Evolutionary conservation across 2,888 invertebrate genomes (phyloP), one percentile per base, ranked within the genome.

Genomic region (Cryptocephalus primarius): DNA sequence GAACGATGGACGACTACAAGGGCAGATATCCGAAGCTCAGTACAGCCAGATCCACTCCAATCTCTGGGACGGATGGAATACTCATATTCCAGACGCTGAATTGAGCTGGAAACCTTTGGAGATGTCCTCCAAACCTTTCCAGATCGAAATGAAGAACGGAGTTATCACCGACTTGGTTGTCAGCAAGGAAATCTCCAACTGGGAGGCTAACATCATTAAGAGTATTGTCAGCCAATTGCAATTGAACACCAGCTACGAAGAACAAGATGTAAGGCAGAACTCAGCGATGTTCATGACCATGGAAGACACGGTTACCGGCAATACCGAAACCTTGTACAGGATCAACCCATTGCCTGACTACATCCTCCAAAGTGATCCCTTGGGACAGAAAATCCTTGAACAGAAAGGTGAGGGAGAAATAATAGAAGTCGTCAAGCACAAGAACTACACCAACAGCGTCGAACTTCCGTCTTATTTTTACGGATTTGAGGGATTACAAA

Each of bases 301-400:
- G 80, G 85, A 86, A 68, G 75, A 79, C 54, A 78, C 83, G 38
- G 78, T 85, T 31, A 78, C 80, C 42, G 86, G 86, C 42, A 76
- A 78, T 63, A 82, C 82, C 56, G 82, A 83, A 58, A 80, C 80
- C 13, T 60, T 78, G 13, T 86, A 86, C 67, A 75, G 83, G 42
- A 75, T 85, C 40, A 74, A 75, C 11, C 78, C 78, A 9, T 67
- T 83, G 43, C 72, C 78, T 8, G 68, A 77, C 22, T 75, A 76
- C 60, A 68, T 77, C 62, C 66, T 78, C 41, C 72, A 78, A 45
- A 71, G 72, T 32, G 40, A 33, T n/a, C 13, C 33, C 14, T 8
- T 39, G 10, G 46, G 43, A 14, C 43, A 39, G 4, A 74, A 74
- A 6, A 50, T 70, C 42, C 69, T 69, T 1, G 68, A 79, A 31